Evolutionary conservation across 2,113 vertebrate genomes (phyloP).

Genomic region (Corvus cornix): DNA sequence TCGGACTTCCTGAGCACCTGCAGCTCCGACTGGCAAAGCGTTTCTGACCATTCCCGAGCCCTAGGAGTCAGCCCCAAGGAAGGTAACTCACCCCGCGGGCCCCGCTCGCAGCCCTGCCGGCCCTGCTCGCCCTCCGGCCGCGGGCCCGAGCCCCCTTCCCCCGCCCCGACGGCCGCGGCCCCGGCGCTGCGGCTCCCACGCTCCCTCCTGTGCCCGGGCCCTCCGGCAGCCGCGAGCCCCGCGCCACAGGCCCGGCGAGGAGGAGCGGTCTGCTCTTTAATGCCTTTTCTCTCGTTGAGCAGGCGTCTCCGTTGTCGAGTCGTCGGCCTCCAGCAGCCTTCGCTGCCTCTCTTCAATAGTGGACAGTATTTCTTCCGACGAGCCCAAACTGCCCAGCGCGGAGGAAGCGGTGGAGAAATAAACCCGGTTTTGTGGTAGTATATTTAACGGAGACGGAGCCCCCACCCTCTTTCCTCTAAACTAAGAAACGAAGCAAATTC

Average conservation of each 20-base stretch:
- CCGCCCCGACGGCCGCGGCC: neutral
- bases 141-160: neutral
- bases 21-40: conserved; percentile 81
- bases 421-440: neutral
- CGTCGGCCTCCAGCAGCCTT: conserved; percentile 89
- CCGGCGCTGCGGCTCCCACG: neutral
- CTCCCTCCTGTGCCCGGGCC: neutral
- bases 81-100: conserved; percentile 73
- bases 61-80: conserved; percentile 77
- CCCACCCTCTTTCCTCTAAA: neutral
- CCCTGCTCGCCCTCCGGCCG: neutral
- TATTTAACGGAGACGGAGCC: neutral
- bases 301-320: conserved; percentile 77
- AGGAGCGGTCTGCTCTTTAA: neutral
- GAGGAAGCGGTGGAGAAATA: conserved; percentile 80
- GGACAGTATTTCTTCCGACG: conserved; percentile 92
- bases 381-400: conserved; percentile 72
- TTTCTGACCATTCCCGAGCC: conserved; percentile 87
- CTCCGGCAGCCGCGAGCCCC: neutral
- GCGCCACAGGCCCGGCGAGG: neutral
- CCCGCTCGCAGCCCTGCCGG: neutral
- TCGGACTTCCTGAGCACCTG: conserved; percentile 83
- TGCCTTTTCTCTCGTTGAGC: neutral
- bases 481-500: conserved; percentile 25
- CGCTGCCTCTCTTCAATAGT: conserved; percentile 95